Evolutionary conservation across 2,888 invertebrate species (phyloP), one percentile per base, ranked within the genome.

Genomic region (Piscicola geometra): DNA sequence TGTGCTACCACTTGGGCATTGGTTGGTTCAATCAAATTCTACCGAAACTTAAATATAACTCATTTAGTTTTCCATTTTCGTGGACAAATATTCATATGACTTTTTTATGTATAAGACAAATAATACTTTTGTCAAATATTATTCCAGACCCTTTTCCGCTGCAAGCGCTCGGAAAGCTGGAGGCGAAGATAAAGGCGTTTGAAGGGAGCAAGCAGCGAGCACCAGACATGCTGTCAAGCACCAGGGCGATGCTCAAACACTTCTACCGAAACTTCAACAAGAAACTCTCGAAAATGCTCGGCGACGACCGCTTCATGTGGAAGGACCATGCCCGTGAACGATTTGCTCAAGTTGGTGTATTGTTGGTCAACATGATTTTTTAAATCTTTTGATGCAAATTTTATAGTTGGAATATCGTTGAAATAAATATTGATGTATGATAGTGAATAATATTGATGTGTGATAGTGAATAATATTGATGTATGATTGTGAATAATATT

Each of bases 201-300:
- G 25, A 25, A 50, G 21, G 21, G 9, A 50, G 32, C 12, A 47
- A 30, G 50, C 25, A 30, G 12, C 30, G 21, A 18, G 30, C n/a
- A 25, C 0, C 50, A 9, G 56, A 25, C 60, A 75, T 77, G 70
- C 33, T 77, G 32, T 75, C 76, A 21, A 36, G 60, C 28, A 77
- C 76, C 30, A 67, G 71, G n/a, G 75, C 75, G 12, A 77, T 77
- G 76, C 75, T 77, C 64, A 77, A 77, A 28, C 50, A 68, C 1
- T 77, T 77, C 33, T 68, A 75, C 52, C 47, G 60, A 30, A 36
- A 30, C n/a, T 56, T 77, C 60, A 77, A 77, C 71, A 15, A 36
- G 21, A 68, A 75, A n/a, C 50, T 76, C 36, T 67, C 74, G 25
- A 52, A 73, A 25, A 47, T 76, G 33, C 75, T 77, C 18, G 25